Evolutionary conservation across 2,888 invertebrate species (phyloP).

Genomic region (Gnatocerus cornutus): DNA sequence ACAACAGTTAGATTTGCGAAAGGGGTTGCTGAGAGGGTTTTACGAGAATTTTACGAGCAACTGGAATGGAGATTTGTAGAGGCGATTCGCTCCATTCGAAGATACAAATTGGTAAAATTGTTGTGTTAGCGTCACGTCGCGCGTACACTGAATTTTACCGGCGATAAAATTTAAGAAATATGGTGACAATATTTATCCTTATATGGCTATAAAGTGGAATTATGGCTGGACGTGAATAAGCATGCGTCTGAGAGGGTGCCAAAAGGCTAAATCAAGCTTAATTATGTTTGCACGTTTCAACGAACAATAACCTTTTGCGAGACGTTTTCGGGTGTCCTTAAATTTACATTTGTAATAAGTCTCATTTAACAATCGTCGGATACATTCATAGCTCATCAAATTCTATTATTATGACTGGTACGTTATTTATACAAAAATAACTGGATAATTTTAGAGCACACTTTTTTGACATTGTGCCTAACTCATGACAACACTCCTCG

Average conservation of each 20-base stretch:
- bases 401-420: too few species aligned
- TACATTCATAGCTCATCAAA: too few species aligned
- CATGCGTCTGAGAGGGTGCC: not conserved
- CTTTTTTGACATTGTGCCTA: too few species aligned
- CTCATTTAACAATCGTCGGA: too few species aligned
- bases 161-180: conserved; percentile 2
- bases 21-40: not conserved
- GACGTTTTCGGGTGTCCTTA: too few species aligned
- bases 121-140: not conserved
- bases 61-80: not conserved
- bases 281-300: not conserved
- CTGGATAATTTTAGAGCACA: too few species aligned
- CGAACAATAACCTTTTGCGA: not conserved
- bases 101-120: conserved; percentile 1
- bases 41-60: not conserved
- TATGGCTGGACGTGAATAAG: not conserved
- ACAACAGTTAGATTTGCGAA: too few species aligned
- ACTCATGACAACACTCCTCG: too few species aligned
- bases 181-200: not conserved
- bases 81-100: not conserved
- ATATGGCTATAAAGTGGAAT: not conserved
- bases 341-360: too few species aligned
- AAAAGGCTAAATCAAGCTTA: not conserved
- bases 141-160: not conserved
- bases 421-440: too few species aligned